phyloP scores from a whole-genome alignment of 2,113 vertebrate genomes.

The Syngnathus scovelli region DNA sequence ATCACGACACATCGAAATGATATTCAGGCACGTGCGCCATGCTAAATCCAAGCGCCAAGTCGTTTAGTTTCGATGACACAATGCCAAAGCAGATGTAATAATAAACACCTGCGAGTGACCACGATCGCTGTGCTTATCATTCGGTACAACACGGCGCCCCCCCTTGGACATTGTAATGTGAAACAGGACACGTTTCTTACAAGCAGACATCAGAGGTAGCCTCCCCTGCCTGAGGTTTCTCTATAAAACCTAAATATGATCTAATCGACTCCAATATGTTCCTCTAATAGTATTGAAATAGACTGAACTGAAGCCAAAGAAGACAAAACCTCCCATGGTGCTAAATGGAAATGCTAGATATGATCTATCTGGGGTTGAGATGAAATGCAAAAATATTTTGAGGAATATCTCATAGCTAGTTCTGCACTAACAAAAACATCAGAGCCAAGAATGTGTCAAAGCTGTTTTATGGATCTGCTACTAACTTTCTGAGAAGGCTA shows the following conservation, averaged over 20 bases:
- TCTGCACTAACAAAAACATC: constrained; percentile 31
- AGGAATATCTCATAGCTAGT: constrained; percentile 17
- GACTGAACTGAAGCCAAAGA: constrained; percentile 17
- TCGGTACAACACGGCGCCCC: constrained; percentile 53
- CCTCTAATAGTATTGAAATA: constrained; percentile 24
- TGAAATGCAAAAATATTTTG: constrained; percentile 14
- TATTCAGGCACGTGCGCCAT: constrained; percentile 32
- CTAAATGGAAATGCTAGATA: constrained; percentile 19
- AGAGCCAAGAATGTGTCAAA: constrained; percentile 40
- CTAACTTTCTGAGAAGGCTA: constrained; percentile 13
- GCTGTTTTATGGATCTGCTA: constrained; percentile 44
- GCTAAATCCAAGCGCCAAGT: constrained; percentile 35
- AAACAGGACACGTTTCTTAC: constrained; percentile 64
- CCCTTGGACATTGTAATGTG: constrained; percentile 53
- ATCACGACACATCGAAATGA: constrained; percentile 3
- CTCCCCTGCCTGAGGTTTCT: constrained; percentile 31
- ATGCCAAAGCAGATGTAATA: constrained; percentile 66
- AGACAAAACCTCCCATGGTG: constrained; percentile 12
- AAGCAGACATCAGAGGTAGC: constrained; percentile 33
- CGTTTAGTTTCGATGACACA: constrained; percentile 33
- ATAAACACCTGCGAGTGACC: constrained; percentile 71
- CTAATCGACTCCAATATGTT: constrained; percentile 10
- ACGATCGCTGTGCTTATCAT: constrained; percentile 43
- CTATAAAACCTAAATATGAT: constrained; percentile 17
- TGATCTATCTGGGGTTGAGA: constrained; percentile 11